Conservation (phyloP, 2,113 vertebrate genomes). For the Python bivittatus region DNA sequence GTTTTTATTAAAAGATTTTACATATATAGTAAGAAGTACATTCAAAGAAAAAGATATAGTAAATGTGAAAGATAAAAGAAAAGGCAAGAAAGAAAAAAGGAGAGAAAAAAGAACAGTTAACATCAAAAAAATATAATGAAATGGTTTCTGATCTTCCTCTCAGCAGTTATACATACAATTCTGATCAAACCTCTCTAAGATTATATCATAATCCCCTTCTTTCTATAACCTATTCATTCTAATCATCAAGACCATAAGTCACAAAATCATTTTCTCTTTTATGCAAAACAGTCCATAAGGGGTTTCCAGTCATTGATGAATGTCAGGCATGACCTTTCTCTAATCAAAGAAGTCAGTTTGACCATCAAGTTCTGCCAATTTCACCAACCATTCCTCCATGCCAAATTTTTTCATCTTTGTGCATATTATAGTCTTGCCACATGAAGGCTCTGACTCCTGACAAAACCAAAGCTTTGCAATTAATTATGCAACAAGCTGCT, state of each 20-base stretch:
- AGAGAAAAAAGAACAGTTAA: too few relatives aligned
- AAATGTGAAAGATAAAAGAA: too few relatives aligned
- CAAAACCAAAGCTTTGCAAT: neutral
- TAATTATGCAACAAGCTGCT: neutral
- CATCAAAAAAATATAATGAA: too few relatives aligned
- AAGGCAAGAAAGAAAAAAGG: too few relatives aligned
- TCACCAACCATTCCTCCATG: neutral
- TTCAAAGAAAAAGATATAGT: too few relatives aligned
- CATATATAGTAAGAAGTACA: too few relatives aligned
- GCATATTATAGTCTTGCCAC: neutral
- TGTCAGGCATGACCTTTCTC: neutral
- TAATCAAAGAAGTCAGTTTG: neutral
- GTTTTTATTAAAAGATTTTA: too few relatives aligned
- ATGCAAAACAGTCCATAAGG: neutral
- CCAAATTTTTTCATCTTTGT: neutral
- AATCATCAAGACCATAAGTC: neutral
- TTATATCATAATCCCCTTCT: too few relatives aligned
- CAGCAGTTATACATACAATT: too few relatives aligned
- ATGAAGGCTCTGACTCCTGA: neutral
- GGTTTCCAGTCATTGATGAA: neutral
- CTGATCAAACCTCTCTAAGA: too few relatives aligned
- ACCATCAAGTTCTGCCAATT: neutral
- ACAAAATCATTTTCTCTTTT: neutral
- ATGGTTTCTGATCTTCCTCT: too few relatives aligned
- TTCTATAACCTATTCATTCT: neutral